These are phyloP conservation scores for Drosophila baimaii DNA, from an alignment of 1,140 invertebrate species.

Conservation along the genomic window DNA sequence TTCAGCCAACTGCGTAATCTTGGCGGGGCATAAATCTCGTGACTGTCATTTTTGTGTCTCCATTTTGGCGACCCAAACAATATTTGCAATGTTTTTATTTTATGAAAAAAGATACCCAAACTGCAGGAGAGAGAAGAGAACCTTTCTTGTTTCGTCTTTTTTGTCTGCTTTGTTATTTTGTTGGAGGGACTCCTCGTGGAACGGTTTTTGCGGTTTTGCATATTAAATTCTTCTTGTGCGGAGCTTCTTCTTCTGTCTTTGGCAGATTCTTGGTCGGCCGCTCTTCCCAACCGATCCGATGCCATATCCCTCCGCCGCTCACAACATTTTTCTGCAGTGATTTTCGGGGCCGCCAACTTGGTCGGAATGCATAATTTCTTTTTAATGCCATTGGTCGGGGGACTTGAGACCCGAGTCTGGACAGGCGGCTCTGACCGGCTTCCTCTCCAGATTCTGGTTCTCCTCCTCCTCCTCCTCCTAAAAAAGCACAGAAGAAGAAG, in stretches of 20 bases:
- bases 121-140: slow-evolving; percentile 23
- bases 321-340: slow-evolving; percentile 76
- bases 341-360: slow-evolving; percentile 80
- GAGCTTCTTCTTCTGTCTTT: slow-evolving; percentile 35
- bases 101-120: slow-evolving; percentile 71
- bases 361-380: slow-evolving; percentile 83
- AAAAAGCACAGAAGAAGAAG: not conserved
- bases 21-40: slow-evolving; percentile 80
- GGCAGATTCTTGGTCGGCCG: slow-evolving; percentile 2
- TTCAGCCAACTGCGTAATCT: slow-evolving; percentile 73
- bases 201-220: slow-evolving; percentile 84
- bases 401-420: slow-evolving; percentile 17
- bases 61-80: slow-evolving; percentile 84
- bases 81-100: slow-evolving; percentile 80
- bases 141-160: slow-evolving; percentile 39
- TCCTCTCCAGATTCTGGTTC: slow-evolving; percentile 36
- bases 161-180: slow-evolving; percentile 31
- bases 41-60: slow-evolving; percentile 83
- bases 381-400: slow-evolving; percentile 75
- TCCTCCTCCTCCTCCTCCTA: slow-evolving; percentile 18
- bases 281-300: not conserved
- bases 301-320: slow-evolving; percentile 19
- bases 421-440: slow-evolving; percentile 17
- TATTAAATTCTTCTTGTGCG: slow-evolving; percentile 80
- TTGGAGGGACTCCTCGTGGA: slow-evolving; percentile 37